Evolutionary conservation across 2,797 vertebrate genomes (phyloP).

Genomic region (Sebastes dallii): DNA sequence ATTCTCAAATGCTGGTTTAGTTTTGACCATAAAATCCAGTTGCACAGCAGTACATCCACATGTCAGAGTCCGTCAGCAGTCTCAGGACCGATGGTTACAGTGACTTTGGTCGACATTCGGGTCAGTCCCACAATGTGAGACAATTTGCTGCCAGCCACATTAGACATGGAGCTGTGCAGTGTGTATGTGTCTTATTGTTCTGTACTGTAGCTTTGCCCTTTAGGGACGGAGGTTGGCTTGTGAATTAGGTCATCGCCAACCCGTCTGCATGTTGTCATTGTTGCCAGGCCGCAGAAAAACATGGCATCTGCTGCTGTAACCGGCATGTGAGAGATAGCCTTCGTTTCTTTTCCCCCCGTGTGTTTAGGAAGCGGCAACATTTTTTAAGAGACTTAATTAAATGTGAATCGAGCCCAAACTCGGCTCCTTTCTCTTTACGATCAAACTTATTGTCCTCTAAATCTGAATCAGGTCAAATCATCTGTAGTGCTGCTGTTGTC

Average conservation of each 20-base stretch:
- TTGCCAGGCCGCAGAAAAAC: conserved; percentile 24
- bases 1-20: neutral
- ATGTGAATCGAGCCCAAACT: too few species aligned
- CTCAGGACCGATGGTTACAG: neutral
- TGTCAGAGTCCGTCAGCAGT: neutral
- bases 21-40: neutral
- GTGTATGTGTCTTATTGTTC: conserved; percentile 21
- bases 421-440: too few species aligned
- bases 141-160: neutral
- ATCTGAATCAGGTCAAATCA: too few species aligned
- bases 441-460: too few species aligned
- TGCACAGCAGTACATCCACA: neutral
- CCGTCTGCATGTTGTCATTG: conserved; percentile 2
- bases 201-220: conserved; percentile 23
- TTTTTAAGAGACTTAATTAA: neutral
- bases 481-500: too few species aligned
- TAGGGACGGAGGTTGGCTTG: conserved; percentile 23
- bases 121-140: neutral
- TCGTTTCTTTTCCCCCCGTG: neutral
- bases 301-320: conserved; percentile 13
- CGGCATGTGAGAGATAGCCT: neutral
- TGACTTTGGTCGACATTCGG: neutral
- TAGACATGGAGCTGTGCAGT: neutral
- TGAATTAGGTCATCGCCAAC: conserved; percentile 52
- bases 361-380: too few species aligned